Evolutionary conservation across 2,797 vertebrate genomes (phyloP).

Genomic region (Okamejei kenojei): DNA sequence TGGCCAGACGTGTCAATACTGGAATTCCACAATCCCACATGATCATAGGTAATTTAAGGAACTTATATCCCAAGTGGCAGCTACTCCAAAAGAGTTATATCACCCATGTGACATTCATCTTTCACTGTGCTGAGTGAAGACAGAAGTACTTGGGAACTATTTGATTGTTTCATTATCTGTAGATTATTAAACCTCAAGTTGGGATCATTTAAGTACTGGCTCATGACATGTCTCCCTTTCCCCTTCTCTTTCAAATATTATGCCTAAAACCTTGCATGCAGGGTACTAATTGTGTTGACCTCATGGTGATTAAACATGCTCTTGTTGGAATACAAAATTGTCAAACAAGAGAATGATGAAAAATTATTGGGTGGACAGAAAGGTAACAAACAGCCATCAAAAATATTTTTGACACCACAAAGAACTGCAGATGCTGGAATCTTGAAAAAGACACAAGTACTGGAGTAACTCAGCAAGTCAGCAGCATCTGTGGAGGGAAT

Average conservation of each 20-base stretch:
- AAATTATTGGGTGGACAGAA: neutral
- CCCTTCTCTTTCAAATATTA: neutral
- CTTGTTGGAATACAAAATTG: neutral
- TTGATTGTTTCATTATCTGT: neutral
- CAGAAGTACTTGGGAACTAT: neutral
- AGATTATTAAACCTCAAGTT: neutral
- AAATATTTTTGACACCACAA: neutral
- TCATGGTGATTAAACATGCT: neutral
- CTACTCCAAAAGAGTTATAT: neutral
- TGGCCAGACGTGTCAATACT: constrained; percentile 82
- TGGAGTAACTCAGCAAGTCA: no score
- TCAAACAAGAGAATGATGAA: neutral
- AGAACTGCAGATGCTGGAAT: no score
- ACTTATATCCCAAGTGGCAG: neutral
- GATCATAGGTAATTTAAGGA: constrained; percentile 82
- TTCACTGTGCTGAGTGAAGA: neutral
- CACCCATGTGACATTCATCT: neutral
- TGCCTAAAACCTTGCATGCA: neutral
- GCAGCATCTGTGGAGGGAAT: no score
- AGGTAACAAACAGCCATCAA: neutral
- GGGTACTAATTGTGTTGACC: neutral
- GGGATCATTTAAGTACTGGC: neutral
- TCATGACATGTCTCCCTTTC: neutral
- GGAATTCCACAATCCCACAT: constrained; percentile 86
- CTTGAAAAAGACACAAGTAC: no score